Conservation (phyloP, 2,113 vertebrate genomes). For the Carollia perspicillata region DNA sequence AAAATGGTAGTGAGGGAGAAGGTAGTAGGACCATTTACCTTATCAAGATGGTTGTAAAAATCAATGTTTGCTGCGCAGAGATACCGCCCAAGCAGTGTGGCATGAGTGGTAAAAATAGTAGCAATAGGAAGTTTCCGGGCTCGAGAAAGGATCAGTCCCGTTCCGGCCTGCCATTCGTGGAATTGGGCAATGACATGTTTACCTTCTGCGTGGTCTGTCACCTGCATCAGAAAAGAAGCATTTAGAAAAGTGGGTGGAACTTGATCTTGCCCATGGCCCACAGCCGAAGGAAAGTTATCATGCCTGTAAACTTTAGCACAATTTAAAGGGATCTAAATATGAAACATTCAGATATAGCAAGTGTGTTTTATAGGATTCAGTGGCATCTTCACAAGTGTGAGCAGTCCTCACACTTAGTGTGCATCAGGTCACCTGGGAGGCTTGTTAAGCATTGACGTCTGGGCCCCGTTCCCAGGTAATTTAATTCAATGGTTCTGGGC, state of each 20-base stretch:
- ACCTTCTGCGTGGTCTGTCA: slow-evolving; percentile 86
- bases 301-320: background rate
- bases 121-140: slow-evolving; percentile 90
- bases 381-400: background rate
- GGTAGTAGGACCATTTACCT: slow-evolving; percentile 78
- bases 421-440: background rate
- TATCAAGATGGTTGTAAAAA: slow-evolving; percentile 96
- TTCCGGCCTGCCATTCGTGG: slow-evolving; percentile 96
- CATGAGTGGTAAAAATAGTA: slow-evolving; percentile 96
- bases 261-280: background rate
- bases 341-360: background rate
- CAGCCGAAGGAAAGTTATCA: background rate
- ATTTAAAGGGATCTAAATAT: background rate
- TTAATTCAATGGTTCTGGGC: background rate
- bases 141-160: slow-evolving; percentile 90
- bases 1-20: background rate
- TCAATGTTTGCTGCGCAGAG: slow-evolving; percentile 94
- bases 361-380: background rate
- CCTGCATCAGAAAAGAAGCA: slow-evolving; percentile 75
- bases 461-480: background rate
- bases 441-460: background rate
- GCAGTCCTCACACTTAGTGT: background rate
- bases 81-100: slow-evolving; percentile 94
- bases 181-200: slow-evolving; percentile 91
- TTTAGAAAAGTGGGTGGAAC: background rate